phyloP scores from a whole-genome alignment of 2,113 vertebrate genomes.

The Channa argus region DNA sequence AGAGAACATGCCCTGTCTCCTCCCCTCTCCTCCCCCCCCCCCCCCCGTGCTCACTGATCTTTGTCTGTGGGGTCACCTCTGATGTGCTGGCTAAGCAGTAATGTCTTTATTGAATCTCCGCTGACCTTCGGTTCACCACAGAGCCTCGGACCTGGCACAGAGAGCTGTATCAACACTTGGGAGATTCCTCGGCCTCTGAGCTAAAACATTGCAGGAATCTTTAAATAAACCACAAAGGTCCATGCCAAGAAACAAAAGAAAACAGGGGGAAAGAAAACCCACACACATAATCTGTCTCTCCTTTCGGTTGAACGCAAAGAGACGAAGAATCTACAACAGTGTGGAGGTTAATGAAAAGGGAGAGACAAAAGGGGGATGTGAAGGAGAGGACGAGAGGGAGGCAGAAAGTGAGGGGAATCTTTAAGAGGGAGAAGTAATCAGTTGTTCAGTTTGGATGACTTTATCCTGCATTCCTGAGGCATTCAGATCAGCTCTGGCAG shows the following conservation, averaged over 20 bases:
- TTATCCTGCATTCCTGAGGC: constrained; percentile 59
- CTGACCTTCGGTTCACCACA: constrained; percentile 34
- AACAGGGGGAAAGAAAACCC: not conserved
- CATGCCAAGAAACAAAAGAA: constrained; percentile 31
- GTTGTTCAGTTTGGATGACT: constrained; percentile 13
- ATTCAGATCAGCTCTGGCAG: constrained; percentile 58
- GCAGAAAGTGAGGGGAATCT: not conserved
- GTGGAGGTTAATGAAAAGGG: constrained; percentile 8
- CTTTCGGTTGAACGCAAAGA: constrained; percentile 31
- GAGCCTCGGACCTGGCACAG: constrained; percentile 28
- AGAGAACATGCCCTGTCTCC: not conserved
- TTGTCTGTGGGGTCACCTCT: constrained; percentile 37
- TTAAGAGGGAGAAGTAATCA: constrained; percentile 35
- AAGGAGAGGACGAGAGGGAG: constrained; percentile 9
- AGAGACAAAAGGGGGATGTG: constrained; percentile 4
- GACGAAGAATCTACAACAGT: not conserved
- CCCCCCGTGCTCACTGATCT: not conserved
- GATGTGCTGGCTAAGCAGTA: constrained; percentile 50
- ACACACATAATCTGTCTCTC: not conserved
- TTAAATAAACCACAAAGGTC: constrained; percentile 57
- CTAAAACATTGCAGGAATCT: constrained; percentile 54
- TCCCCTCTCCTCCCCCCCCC: not conserved
- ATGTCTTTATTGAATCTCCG: constrained; percentile 44
- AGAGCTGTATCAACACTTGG: constrained; percentile 55
- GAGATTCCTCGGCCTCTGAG: constrained; percentile 51